phyloP scores from a whole-genome alignment of 1,140 invertebrate species.

The Drosophila cardini region DNA sequence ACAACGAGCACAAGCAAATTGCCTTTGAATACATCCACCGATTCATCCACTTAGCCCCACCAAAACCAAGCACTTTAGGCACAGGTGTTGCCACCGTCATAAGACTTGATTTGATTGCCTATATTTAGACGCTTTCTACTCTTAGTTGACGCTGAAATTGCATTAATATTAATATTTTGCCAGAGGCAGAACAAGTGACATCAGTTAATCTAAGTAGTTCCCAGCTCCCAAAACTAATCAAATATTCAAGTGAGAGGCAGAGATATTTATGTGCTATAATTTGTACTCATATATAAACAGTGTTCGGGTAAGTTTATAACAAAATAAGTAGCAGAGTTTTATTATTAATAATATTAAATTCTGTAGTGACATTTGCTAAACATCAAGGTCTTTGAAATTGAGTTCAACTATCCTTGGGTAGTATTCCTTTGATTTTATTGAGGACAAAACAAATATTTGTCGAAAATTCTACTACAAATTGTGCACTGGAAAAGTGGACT shows the following conservation, averaged over 20 bases:
- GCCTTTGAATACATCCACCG: slow-evolving; percentile 29
- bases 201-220: slow-evolving; percentile 61
- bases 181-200: slow-evolving; percentile 60
- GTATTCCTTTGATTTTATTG: not conserved
- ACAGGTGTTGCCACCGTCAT: slow-evolving; percentile 67
- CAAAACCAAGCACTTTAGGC: not conserved
- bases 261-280: slow-evolving; percentile 13
- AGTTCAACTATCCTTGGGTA: not conserved
- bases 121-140: slow-evolving; percentile 27
- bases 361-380: not conserved
- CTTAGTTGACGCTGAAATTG: slow-evolving; percentile 46
- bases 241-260: slow-evolving; percentile 36
- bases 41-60: slow-evolving; percentile 1
- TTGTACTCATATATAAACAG: slow-evolving; percentile 1
- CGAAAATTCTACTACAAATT: slow-evolving; percentile 2
- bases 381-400: not conserved
- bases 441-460: not conserved
- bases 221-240: slow-evolving; percentile 62
- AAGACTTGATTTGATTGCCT: slow-evolving; percentile 63
- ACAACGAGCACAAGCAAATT: slow-evolving; percentile 57
- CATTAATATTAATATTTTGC: slow-evolving; percentile 75
- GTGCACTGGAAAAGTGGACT: slow-evolving; percentile 3
- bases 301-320: not conserved
- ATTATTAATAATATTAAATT: not conserved
- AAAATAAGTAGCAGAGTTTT: not conserved